Evolutionary conservation across 2,888 invertebrate species (phyloP), one percentile per base, ranked within the genome.

Genomic region (Hoplodrina blanda): DNA sequence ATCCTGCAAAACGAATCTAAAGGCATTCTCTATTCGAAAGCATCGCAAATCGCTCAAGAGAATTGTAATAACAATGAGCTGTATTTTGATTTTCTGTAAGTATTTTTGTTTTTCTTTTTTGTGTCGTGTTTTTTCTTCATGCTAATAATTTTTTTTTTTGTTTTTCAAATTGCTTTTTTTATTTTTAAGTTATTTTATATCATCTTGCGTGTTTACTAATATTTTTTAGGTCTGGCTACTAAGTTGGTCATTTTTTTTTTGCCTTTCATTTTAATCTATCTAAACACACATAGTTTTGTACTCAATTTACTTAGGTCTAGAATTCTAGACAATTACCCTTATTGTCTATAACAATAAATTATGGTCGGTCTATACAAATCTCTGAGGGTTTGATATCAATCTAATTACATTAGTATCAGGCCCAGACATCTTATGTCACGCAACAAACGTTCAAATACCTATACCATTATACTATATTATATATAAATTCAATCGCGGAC

Each of bases 1-100:
- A 97, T 97, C 4, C 91, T 98, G 33, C 97, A 97, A 82, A 96
- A 97, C 87, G 96, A 96, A n/a, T 92, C 94, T 46, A 94, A 95
- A 69, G 97, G 97, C 33, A 93, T 93, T 49, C 94, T 98, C 0
- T 97, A 96, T 80, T 91, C 96, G 30, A 96, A 95, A 73, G 97
- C 97, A 0, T 89, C 91, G 30, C 88, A 94, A 62, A 88, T 97
- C 5, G 97, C 97, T 0, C 91, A 90, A 37, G 90, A 92, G 19
- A 91, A 92, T 69, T 92, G 94, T 49, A 90, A 91, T 7, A 94
- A 94, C 49, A 91, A 94, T 63, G 93, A 95, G 78, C 92, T 97
- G 15, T 98, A 97, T 87, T 96, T 98, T 80, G 96, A 97, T 67
- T 97, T 97, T 73, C 76, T 89, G 91, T 91, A 63, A 91, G 90